A percentile compares a stretch with the other conserved stretches of the same genome.
Evolutionary conservation across 2,113 vertebrate species (phyloP).

Genomic region (Pterocles gutturalis): DNA sequence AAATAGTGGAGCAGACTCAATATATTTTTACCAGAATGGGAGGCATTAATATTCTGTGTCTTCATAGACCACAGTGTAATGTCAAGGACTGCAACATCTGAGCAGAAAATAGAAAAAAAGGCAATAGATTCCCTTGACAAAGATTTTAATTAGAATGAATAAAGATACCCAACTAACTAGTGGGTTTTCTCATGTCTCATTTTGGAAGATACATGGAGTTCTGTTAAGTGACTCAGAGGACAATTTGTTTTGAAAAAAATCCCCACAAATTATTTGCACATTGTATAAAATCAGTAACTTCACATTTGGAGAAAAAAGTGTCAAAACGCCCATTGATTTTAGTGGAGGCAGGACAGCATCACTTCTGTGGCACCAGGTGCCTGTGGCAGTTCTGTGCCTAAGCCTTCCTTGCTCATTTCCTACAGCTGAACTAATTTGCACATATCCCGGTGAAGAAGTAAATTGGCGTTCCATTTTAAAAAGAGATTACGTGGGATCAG

Average conservation of each 20-base stretch:
- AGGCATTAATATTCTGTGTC: constrained; percentile 58
- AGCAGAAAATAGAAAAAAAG: constrained; percentile 33
- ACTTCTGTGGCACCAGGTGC: neutral
- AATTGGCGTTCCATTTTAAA: neutral
- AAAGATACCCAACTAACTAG: neutral
- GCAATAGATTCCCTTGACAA: constrained; percentile 35
- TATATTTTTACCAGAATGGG: constrained; percentile 45
- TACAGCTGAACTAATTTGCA: neutral
- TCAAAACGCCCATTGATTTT: neutral
- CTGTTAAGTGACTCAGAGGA: neutral
- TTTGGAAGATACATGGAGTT: constrained; percentile 30
- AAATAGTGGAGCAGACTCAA: neutral
- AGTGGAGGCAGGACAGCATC: neutral
- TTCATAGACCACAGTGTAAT: neutral
- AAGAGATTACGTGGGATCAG: constrained; percentile 12
- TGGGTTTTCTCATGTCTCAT: neutral
- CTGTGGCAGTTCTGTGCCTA: neutral
- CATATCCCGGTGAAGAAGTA: neutral
- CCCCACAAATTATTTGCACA: neutral
- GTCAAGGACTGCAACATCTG: constrained; percentile 26
- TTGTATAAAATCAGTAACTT: neutral
- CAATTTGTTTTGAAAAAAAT: neutral
- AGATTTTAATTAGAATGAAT: constrained; percentile 62
- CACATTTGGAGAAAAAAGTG: neutral
- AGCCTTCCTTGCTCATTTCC: neutral